Conservation (phyloP, 2,113 vertebrate genomes). For the Cricetomys ansorgei region DNA sequence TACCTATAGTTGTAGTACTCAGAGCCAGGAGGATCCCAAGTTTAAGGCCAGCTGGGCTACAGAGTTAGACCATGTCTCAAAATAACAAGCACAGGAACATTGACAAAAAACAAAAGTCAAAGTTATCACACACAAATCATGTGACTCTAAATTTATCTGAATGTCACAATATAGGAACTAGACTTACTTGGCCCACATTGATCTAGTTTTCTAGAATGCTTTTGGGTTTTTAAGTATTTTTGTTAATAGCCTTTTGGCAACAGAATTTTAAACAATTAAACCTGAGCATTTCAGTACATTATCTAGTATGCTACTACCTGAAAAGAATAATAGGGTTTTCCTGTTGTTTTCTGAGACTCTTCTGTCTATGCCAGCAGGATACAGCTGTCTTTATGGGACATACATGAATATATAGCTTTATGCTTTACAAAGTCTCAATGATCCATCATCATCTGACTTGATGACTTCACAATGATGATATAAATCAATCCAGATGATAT, state of each 20-base stretch:
- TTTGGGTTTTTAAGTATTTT: background rate
- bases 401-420: too few relatives aligned
- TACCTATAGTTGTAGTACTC: background rate
- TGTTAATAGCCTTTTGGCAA: conserved; percentile 36
- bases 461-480: too few relatives aligned
- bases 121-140: conserved; percentile 18
- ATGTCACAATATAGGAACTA: background rate
- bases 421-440: too few relatives aligned
- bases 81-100: background rate
- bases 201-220: background rate
- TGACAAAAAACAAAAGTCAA: background rate
- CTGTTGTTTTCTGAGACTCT: too few relatives aligned
- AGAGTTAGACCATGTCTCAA: background rate
- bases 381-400: background rate
- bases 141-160: background rate
- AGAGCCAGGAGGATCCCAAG: background rate
- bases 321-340: background rate
- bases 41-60: background rate
- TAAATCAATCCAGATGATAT: too few relatives aligned
- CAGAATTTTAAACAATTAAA: conserved; percentile 14
- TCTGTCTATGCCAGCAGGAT: background rate
- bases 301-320: conserved; percentile 39
- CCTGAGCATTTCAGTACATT: conserved; percentile 38
- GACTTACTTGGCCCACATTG: background rate
- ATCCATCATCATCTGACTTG: too few relatives aligned